These are phyloP conservation scores for Dicyrtomina minuta DNA, from an alignment of 2,888 invertebrate species.

Conservation along the genomic window DNA sequence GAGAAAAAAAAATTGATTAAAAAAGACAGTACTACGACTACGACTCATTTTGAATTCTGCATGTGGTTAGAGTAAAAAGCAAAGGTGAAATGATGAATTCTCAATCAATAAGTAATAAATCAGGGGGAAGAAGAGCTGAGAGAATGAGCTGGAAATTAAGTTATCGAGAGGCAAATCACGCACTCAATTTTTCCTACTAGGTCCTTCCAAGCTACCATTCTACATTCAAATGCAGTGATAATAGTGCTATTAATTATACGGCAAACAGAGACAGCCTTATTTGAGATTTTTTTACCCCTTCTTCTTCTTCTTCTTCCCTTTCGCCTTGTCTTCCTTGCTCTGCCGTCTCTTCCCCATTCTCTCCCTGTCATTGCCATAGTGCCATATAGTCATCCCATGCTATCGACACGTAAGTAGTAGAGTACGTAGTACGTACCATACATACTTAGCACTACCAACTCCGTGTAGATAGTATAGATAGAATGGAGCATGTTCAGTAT, in stretches of 20 bases:
- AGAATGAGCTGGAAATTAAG: constrained; percentile 24
- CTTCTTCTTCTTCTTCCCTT: neutral
- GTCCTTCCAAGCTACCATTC: neutral
- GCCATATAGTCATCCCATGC: no score
- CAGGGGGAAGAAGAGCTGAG: neutral
- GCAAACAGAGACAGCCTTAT: constrained; percentile 7
- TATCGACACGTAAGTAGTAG: no score
- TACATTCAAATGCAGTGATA: constrained; percentile 16
- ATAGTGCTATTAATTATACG: constrained; percentile 35
- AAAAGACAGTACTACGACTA: constrained; percentile 2
- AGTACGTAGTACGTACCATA: no score
- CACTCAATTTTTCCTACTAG: constrained; percentile 25
- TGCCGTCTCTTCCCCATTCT: neutral
- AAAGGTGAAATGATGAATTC: constrained; percentile 27
- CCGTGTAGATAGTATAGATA: no score
- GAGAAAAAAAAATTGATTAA: constrained; percentile 18
- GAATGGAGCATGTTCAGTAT: no score
- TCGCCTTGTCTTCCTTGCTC: neutral
- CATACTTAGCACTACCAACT: no score
- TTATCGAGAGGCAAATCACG: constrained; percentile 35
- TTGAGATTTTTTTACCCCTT: neutral
- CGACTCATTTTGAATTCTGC: constrained; percentile 21
- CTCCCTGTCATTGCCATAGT: neutral
- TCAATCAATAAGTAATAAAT: constrained; percentile 27
- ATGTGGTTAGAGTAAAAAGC: neutral